Evolutionary conservation across 2,888 invertebrate genomes (phyloP), one percentile per base, ranked within the genome.

Genomic region (Eledone cirrhosa): DNA sequence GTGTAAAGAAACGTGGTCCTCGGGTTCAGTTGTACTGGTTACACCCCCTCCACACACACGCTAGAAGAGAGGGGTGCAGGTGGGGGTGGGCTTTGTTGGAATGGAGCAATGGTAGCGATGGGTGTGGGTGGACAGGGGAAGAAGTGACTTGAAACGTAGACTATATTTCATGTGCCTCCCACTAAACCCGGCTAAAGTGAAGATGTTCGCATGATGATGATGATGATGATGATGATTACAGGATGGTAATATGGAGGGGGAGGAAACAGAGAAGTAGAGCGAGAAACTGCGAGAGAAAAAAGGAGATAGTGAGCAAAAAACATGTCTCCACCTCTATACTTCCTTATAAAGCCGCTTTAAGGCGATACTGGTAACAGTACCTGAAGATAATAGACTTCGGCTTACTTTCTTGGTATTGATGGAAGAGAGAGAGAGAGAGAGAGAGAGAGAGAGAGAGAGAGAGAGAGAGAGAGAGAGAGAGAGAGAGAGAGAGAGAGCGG

Each of bases 401-500:
- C 29, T n/a, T n/a, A n/a, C n/a, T n/a, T n/a, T n/a, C n/a, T n/a
- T n/a, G n/a, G n/a, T n/a, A n/a, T n/a, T n/a, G n/a, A n/a, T n/a
- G n/a, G 22, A 69, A 19, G 77, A 47, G 47, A 48, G 47, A 48
- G 22, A 41, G 24, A 48, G 47, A 76, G 76, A 14, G 47, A 76
- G n/a, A 76, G 47, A 48, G 8, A 33, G 59, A n/a, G 2, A 63
- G 59, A 19, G 19, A 27, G n/a, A 29, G 53, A 27, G 53, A 77
- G 48, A 77, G 4, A 79, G 59, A 78, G 77, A 77, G 48, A 79
- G 77, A 78, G 53, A 79, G 1, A 63, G 47, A n/a, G 2, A 78
- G 77, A 79, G 47, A 77, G 48, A 77, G 77, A 79, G 65, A 79
- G 5, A 16, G 24, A 59, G 24, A 16, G 24, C 11, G n/a, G n/a